Conservation (phyloP, 2,888 invertebrate genomes). For the Tromatobia lineatoria region DNA sequence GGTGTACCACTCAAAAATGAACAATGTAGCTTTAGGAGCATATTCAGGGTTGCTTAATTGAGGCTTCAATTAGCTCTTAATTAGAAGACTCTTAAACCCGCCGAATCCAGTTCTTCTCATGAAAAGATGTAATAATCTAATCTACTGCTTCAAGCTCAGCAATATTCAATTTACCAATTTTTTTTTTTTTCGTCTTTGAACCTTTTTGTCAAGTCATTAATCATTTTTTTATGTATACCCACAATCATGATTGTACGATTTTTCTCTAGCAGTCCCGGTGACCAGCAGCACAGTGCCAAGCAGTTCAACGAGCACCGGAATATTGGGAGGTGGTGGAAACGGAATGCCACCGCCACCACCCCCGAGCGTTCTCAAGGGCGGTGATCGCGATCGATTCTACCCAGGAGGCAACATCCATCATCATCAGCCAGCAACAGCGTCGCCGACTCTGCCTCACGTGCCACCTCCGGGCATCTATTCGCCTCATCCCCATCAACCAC, state of each 20-base stretch:
- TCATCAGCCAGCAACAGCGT: conserved; percentile 86
- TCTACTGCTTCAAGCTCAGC: neutral
- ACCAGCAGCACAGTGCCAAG: conserved; percentile 85
- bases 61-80: neutral
- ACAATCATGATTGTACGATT: conserved; percentile 28
- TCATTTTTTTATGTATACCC: neutral
- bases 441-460: conserved; percentile 86
- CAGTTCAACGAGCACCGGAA: conserved; percentile 82
- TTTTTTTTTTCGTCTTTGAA: neutral
- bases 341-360: conserved; percentile 83
- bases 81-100: neutral
- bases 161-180: neutral
- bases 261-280: conserved; percentile 86
- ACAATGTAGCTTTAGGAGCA: neutral
- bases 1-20: neutral
- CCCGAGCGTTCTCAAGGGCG: conserved; percentile 85
- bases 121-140: neutral
- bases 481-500: conserved; percentile 86
- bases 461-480: conserved; percentile 87
- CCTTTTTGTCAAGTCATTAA: too few species aligned
- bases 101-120: neutral
- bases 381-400: conserved; percentile 83
- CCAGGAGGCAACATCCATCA: conserved; percentile 83
- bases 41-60: neutral
- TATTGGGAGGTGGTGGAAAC: conserved; percentile 80